Base-by-base conservation (phyloP, 2,113 vertebrate species). In the Stegastes partitus region DNA sequence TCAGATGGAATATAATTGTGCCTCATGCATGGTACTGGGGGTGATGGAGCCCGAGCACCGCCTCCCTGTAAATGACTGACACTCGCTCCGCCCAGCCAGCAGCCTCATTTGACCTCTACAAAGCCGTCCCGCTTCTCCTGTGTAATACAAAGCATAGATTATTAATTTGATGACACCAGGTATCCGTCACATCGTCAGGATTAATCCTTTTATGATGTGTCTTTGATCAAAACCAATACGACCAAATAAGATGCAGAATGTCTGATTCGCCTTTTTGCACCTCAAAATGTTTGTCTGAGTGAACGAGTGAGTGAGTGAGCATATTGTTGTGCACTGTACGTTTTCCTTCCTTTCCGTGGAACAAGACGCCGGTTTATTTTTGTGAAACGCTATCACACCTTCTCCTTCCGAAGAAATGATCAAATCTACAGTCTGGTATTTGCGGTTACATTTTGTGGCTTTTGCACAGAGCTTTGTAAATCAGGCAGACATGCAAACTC, bases 391-490 rank as follows among this genome's bases (percentile, higher is more conserved):
- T 59, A 21, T 78, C 77, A 64, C 26, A 22, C n/a, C n/a, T n/a
- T 55, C 11, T 76, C 37, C 44, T 54, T 66, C 55, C 47, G 47
- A 65, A 51, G 42, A 74, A 55, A 16, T 64, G 14, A 47, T 77
- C 58, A 51, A 2, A 77, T 58, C 25, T 51, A 51, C 37, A 69
- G 65, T 39, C 39, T 25, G 70, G 11, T 55, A 68, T 78, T 81
- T 53, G 79, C 26, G 63, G 15, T 19, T 25, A 23, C 14, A 45
- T 74, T 21, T 37, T 31, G 37, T 61, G 70, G 23, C 55, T 58
- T 70, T 85, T 81, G 57, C 66, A 84, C n/a, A 71, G 56, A 61
- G 31, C 69, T 75, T 68, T 82, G 47, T 70, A 79, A 80, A 76
- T 68, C 50, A 73, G 71, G 56, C 57, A 51, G 62, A 58, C 61